These are phyloP conservation scores for Bubo blakistoni DNA, from an alignment of 2,113 vertebrate genomes.

Conservation along the genomic window DNA sequence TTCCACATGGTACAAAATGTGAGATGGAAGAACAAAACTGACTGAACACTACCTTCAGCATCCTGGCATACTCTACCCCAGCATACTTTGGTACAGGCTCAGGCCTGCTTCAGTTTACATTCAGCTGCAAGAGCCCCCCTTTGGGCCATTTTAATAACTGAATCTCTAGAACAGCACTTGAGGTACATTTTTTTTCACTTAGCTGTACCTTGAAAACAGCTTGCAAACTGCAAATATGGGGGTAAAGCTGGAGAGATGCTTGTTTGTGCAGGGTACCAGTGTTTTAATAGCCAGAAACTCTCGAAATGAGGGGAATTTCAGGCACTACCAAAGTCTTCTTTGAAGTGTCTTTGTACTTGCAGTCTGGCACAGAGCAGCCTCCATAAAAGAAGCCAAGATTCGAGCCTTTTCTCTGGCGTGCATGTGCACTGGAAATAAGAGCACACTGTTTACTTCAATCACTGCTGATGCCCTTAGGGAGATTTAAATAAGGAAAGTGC, in stretches of 20 bases:
- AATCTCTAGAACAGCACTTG: neutral
- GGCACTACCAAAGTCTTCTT: neutral
- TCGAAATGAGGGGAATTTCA: neutral
- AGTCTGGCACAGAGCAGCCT: neutral
- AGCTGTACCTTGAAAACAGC: neutral
- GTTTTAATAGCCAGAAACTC: neutral
- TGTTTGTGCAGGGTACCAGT: neutral
- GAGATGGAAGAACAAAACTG: neutral
- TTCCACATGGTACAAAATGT: neutral
- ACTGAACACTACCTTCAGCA: neutral
- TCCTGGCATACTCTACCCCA: neutral
- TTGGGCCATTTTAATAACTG: neutral
- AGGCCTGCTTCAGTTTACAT: neutral
- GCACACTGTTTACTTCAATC: neutral
- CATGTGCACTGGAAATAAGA: neutral
- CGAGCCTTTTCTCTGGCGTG: neutral
- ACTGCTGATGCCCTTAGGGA: neutral
- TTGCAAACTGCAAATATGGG: rapidly evolving
- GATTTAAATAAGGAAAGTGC: slow-evolving; percentile 1
- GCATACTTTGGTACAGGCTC: neutral
- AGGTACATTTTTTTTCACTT: neutral
- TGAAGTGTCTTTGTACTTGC: neutral
- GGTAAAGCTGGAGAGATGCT: neutral
- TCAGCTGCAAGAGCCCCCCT: neutral
- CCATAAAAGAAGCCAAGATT: neutral